Conservation (phyloP, 2,888 invertebrate species). For the Sarcophaga subvicina region DNA sequence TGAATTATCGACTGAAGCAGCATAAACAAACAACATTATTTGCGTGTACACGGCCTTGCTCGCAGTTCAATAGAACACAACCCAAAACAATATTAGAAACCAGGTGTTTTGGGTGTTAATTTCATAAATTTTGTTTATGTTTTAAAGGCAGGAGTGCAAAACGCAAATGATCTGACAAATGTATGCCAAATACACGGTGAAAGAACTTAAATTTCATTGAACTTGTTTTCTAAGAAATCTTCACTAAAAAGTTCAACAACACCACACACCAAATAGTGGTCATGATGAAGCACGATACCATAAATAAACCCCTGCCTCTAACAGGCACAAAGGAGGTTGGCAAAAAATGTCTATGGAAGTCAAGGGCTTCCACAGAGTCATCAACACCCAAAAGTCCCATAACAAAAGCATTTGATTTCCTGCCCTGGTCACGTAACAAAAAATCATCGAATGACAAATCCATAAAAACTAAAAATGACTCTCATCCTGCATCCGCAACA, state of each 20-base stretch:
- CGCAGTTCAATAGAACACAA: slow-evolving; percentile 22
- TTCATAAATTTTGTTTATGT: background rate
- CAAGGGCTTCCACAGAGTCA: slow-evolving; percentile 63
- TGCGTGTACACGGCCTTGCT: slow-evolving; percentile 47
- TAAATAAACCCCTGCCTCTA: slow-evolving; percentile 70
- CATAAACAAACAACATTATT: slow-evolving; percentile 6
- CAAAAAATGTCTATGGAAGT: slow-evolving; percentile 68
- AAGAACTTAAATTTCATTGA: slow-evolving; percentile 50
- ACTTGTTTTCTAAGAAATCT: slow-evolving; percentile 18
- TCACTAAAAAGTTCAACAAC: background rate
- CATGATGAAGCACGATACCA: slow-evolving; percentile 77
- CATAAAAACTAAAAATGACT: slow-evolving; percentile 32
- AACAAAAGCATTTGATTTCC: slow-evolving; percentile 80
- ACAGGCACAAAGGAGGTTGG: slow-evolving; percentile 39
- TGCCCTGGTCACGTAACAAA: slow-evolving; percentile 79
- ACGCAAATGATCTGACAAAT: slow-evolving; percentile 40
- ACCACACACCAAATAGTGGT: slow-evolving; percentile 3
- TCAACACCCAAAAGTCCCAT: slow-evolving; percentile 77
- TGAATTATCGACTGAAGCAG: slow-evolving; percentile 34
- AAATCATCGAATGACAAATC: slow-evolving; percentile 69
- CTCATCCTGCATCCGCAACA: background rate
- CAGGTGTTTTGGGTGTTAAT: slow-evolving; percentile 33
- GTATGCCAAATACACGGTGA: background rate
- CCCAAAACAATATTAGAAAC: background rate
- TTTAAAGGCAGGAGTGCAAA: background rate